phyloP scores from a whole-genome alignment of 2,113 vertebrate species.

The Charina bottae region DNA sequence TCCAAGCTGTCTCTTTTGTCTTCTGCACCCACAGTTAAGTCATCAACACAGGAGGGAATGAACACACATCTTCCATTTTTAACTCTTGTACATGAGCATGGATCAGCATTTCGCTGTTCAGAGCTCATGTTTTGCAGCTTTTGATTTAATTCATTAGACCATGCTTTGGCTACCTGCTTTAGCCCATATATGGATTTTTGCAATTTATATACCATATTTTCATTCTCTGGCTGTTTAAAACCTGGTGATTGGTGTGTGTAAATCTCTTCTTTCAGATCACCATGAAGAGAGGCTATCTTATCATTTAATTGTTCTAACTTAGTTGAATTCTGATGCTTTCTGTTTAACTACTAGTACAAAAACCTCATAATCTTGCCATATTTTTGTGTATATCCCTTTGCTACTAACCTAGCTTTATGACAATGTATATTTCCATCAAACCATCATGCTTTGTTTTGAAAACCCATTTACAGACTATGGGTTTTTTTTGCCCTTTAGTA shows the following conservation, averaged over 20 bases:
- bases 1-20: neutral
- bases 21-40: neutral
- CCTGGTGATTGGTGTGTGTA: neutral
- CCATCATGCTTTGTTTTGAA: too few species aligned
- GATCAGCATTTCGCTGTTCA: neutral
- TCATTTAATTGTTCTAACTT: neutral
- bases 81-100: neutral
- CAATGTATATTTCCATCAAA: neutral
- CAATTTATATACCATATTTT: neutral
- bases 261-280: neutral
- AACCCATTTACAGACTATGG: neutral
- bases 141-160: neutral
- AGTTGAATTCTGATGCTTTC: neutral
- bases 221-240: neutral
- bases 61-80: neutral
- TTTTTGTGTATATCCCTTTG: neutral
- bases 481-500: neutral
- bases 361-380: neutral
- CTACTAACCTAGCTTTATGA: neutral
- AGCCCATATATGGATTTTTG: neutral
- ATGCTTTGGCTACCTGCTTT: neutral
- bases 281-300: neutral
- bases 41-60: neutral
- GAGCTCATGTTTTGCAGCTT: neutral
- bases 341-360: neutral